These are phyloP conservation scores for Vidua macroura DNA, from an alignment of 2,113 vertebrate species.

Conservation along the genomic window DNA sequence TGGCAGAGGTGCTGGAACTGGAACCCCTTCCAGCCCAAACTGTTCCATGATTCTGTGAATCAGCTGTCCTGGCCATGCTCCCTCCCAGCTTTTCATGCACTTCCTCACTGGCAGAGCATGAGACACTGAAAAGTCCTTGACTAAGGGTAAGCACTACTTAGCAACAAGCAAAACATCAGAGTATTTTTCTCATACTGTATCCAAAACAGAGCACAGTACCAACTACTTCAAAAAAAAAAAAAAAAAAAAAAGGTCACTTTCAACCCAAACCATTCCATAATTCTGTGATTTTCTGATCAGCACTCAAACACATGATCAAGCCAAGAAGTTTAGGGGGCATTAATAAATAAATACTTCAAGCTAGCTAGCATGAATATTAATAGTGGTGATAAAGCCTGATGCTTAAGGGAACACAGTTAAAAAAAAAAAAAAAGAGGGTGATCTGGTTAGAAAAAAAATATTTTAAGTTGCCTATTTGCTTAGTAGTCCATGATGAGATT, in stretches of 20 bases:
- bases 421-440: background rate
- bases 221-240: background rate
- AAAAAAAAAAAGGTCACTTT: background rate
- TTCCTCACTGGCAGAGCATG: background rate
- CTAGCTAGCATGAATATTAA: background rate
- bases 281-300: background rate
- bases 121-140: slow-evolving; percentile 5
- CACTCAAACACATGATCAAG: background rate
- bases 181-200: background rate
- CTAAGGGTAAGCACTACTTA: background rate
- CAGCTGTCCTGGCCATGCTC: background rate
- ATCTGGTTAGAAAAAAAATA: background rate
- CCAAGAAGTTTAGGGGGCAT: background rate
- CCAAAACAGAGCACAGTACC: background rate
- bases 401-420: background rate
- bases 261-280: background rate
- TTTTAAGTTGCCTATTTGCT: background rate
- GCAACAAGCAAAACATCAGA: slow-evolving; percentile 6
- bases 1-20: background rate
- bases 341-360: background rate
- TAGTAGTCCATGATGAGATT: background rate
- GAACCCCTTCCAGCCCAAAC: background rate
- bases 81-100: background rate
- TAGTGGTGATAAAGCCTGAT: background rate
- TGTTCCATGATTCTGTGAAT: background rate